Conservation (phyloP, 2,113 vertebrate species). For the Dissostichus mawsoni region DNA sequence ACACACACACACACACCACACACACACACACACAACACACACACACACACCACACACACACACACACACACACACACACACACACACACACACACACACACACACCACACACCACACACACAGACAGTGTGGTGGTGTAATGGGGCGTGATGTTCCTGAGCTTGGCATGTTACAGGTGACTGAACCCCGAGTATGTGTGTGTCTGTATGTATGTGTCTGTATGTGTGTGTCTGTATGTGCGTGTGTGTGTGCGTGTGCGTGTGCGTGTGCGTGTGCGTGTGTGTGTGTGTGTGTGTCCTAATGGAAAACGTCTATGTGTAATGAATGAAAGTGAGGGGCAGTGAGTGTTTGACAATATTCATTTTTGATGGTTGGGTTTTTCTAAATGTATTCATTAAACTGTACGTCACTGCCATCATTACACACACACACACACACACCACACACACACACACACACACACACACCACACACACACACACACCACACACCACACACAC, state of each 20-base stretch:
- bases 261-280: constrained; percentile 29
- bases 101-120: too few relatives aligned
- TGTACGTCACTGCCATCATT: not conserved
- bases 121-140: constrained; percentile 64
- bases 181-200: constrained; percentile 70
- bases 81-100: too few relatives aligned
- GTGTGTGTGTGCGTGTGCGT: constrained; percentile 28
- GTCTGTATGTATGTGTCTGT: constrained; percentile 16
- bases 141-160: constrained; percentile 75
- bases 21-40: too few relatives aligned
- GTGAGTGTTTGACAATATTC: constrained; percentile 6
- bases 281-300: constrained; percentile 17
- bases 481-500: constrained; percentile 7
- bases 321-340: not conserved
- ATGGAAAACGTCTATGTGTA: constrained; percentile 34
- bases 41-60: too few relatives aligned
- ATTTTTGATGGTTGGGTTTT: not conserved
- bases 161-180: constrained; percentile 77
- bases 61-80: too few relatives aligned
- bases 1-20: too few relatives aligned
- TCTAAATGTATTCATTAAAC: constrained; percentile 6
- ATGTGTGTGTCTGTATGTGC: not conserved
- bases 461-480: constrained; percentile 28
- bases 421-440: not conserved
- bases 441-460: constrained; percentile 4